Base-by-base conservation (phyloP, 2,113 vertebrate species). In the Eubucco bourcierii region DNA sequence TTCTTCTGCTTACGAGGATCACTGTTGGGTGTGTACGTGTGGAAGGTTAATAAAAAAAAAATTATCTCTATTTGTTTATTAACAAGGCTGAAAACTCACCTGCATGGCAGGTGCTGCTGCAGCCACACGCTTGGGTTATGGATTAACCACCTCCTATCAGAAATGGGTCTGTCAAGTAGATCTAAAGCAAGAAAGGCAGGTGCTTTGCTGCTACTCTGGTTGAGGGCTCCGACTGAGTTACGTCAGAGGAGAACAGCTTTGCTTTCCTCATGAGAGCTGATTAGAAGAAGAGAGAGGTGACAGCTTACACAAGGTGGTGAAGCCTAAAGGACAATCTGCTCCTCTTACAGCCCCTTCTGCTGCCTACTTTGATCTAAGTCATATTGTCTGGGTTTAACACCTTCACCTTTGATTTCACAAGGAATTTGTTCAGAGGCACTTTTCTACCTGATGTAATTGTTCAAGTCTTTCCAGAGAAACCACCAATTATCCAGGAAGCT, bases 301-400 rank as follows among this genome's bases (percentile, higher is more conserved):
- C 84, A 94, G 88, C 86, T 96, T 79, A 80, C 72, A 94, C 50
- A 80, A 91, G 28, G 8, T 1, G 39, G 78, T 21, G 68, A 88
- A 88, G 79, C 76, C 87, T 87, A 96, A 93, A 90, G 93, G 80
- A 94, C 94, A 96, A 73, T 65, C 80, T 82, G 52, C 41, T 95
- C 72, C 88, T 93, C 92, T 90, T 53, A 7, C 14, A 33, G 64
- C 55, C 93, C 60, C 82, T 95, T 93, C 94, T 92, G 81, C 85
- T 95, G 84, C 84, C 85, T 93, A 84, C 97, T 97, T 97, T 96
- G 89, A 97, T 97, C 90, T 90, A 84, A 95, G 79, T 89, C 89
- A 84, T 84, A 95, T 97, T 97, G 79, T 94, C 88, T 71, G 68
- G 20, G n/a, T 77, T 94, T 88, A 93, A 94, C 93, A 95, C 64